Evolutionary conservation across 2,113 vertebrate genomes (phyloP).

Genomic region (Microtus richardsoni): DNA sequence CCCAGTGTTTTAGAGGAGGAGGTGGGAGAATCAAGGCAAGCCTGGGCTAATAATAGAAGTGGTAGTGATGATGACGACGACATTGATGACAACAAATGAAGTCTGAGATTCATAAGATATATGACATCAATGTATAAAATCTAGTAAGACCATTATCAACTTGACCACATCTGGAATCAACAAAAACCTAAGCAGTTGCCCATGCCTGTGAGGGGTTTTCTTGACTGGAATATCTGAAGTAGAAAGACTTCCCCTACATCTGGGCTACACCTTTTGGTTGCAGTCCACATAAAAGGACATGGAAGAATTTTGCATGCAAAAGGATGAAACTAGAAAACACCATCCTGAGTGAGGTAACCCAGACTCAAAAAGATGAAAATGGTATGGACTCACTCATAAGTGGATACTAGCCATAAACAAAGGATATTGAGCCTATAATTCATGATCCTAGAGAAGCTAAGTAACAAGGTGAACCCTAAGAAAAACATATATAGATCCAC

Average conservation of each 20-base stretch:
- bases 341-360: too few species aligned
- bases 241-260: neutral
- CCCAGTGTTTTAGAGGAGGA: neutral
- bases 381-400: too few species aligned
- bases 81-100: neutral
- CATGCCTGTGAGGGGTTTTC: neutral
- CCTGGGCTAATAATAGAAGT: neutral
- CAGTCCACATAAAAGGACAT: neutral
- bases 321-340: too few species aligned
- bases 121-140: neutral
- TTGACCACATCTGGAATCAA: neutral
- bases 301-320: neutral
- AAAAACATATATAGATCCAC: too few species aligned
- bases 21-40: neutral
- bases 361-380: too few species aligned
- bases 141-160: neutral
- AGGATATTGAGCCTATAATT: too few species aligned
- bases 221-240: neutral
- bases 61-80: neutral
- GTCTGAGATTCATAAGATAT: neutral
- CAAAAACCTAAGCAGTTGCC: neutral
- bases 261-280: neutral
- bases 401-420: too few species aligned
- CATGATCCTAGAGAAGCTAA: too few species aligned
- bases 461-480: too few species aligned